Base-by-base conservation (phyloP, 2,113 vertebrate genomes). In the Colinus virginianus region DNA sequence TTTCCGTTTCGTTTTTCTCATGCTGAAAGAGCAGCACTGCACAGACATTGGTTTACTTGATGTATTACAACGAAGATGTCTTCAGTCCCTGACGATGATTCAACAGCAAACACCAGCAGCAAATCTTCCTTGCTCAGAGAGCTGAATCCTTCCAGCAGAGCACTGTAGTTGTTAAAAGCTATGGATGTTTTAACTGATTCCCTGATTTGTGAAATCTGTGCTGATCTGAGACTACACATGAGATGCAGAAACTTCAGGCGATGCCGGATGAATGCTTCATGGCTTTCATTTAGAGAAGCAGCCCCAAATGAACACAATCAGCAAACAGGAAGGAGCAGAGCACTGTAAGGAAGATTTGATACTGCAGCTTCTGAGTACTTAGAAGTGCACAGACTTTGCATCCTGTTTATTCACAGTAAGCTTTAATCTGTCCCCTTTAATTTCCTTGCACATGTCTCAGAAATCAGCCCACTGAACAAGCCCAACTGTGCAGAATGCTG, bases 241-340 rank as follows among this genome's bases (percentile, higher is more conserved):
- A 89, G 53, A 30, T 45, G 53, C 58, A 84, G 66, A 72, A 11
- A 17, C 40, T 63, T 78, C 86, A 34, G 36, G 61, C 46, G 66
- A 49, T 20, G 7, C 16, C 51, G 18, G 36, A 13, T 23, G 82
- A 63, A 36, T 69, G 79, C 51, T 88, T 94, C 63, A 45, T 63
- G 38, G 58, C 25, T 90, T 93, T 92, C 34, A 53, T 40, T 93
- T 91, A 84, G 53, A 82, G 84, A 95, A 67, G 40, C 55, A 90
- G 22, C 23, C 48, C 14, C 82, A 84, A 90, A 89, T 32, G 58
- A 68, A 70, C 22, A 51, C 0, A 1, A 77, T 84, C 69, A 89
- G 42, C 43, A 84, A 76, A 38, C 78, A 93, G 70, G 46, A 74
- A 95, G 62, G 32, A 78, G 61, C n/a, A 84, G 51, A 80, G n/a